A percentile compares a stretch with the other conserved stretches of the same genome.
Conservation (phyloP, 2,888 invertebrate species). For the Ethmia dodecea region DNA sequence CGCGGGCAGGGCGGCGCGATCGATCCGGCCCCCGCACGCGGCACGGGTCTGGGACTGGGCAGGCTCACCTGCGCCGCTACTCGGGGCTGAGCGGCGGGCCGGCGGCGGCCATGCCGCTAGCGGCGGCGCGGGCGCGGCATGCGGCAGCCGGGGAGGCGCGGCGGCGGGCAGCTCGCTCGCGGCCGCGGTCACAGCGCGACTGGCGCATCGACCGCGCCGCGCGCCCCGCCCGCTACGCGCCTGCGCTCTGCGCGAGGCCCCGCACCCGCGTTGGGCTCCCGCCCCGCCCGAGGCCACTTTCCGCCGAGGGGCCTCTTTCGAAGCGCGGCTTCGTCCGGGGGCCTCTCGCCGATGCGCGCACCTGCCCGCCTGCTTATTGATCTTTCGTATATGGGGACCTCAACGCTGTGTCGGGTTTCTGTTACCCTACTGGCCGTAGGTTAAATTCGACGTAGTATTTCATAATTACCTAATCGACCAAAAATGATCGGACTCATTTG, state of each 20-base stretch:
- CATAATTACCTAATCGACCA: too few species aligned
- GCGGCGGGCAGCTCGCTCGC: conserved; percentile 39
- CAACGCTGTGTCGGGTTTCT: too few species aligned
- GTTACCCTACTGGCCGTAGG: too few species aligned
- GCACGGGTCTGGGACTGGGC: conserved; percentile 14
- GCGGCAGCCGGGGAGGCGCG: conserved; percentile 50
- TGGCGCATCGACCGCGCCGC: conserved; percentile 28
- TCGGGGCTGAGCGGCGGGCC: conserved; percentile 31
- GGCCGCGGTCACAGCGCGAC: conserved; percentile 55
- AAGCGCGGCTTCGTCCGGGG: too few species aligned
- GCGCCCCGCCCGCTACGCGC: conserved; percentile 23
- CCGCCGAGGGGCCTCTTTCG: too few species aligned
- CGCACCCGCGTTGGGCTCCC: too few species aligned
- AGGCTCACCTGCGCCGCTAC: conserved; percentile 6
- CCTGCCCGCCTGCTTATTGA: too few species aligned
- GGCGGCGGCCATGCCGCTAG: conserved; percentile 51
- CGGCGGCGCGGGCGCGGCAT: conserved; percentile 50
- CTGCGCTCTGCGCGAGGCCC: conserved; percentile 18
- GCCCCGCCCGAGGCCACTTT: too few species aligned
- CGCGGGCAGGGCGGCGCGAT: conserved; percentile 14
- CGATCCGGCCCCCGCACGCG: conserved; percentile 11
- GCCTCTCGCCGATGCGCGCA: too few species aligned
- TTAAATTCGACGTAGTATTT: too few species aligned
- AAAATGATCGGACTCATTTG: too few species aligned
- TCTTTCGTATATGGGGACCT: too few species aligned